Percentiles rank a stretch among this genome's conserved stretches.
phyloP scores from a whole-genome alignment of 1,140 invertebrate species.

The Drosophila pseudoobscura region DNA sequence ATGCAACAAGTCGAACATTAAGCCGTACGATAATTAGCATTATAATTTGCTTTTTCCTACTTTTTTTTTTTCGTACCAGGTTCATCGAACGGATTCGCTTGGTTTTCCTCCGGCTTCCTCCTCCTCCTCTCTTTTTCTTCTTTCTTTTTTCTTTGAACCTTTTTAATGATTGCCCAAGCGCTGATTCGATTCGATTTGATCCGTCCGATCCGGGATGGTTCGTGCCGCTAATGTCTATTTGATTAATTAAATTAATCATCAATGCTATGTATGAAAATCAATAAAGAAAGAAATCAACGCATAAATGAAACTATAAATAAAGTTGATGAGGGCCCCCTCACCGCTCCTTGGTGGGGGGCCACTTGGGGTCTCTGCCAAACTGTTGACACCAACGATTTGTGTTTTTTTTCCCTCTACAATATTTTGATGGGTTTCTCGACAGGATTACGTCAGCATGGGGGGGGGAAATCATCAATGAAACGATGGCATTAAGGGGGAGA shows the following conservation, averaged over 20 bases:
- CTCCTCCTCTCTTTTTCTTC: constrained; percentile 9
- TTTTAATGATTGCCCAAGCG: constrained; percentile 46
- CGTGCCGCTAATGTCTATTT: constrained; percentile 74
- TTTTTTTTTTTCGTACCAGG: constrained; percentile 31
- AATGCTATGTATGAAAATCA: constrained; percentile 31
- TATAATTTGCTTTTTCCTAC: not conserved
- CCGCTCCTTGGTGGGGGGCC: constrained; percentile 28
- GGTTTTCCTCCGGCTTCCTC: constrained; percentile 10
- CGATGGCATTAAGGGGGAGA: constrained; percentile 7
- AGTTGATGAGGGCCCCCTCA: constrained; percentile 31
- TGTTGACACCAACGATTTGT: constrained; percentile 45
- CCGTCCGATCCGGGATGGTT: constrained; percentile 30
- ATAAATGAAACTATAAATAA: constrained; percentile 51
- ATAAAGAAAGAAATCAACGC: constrained; percentile 37
- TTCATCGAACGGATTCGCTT: constrained; percentile 62
- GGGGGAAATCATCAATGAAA: not conserved
- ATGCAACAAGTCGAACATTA: constrained; percentile 44
- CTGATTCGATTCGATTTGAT: constrained; percentile 33
- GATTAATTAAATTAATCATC: constrained; percentile 73
- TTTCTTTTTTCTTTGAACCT: constrained; percentile 1
- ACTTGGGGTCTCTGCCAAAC: constrained; percentile 34
- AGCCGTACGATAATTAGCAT: constrained; percentile 44
- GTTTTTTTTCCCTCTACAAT: constrained; percentile 17
- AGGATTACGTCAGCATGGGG: constrained; percentile 47
- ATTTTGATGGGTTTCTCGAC: constrained; percentile 38